Conservation (phyloP, 2,888 invertebrate species). For the Thereva unica region DNA sequence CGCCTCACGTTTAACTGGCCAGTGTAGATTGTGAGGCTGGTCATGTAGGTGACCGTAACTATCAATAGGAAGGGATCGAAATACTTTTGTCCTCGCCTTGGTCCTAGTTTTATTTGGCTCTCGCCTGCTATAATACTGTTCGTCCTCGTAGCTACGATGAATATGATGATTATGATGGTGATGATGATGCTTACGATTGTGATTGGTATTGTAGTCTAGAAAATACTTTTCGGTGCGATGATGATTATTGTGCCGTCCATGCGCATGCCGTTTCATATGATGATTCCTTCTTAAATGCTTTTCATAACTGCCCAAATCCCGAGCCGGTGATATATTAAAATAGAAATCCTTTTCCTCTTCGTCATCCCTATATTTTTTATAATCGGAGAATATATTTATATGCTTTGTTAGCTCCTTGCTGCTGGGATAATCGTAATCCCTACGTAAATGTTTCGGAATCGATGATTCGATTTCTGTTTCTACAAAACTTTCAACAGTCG, state of each 20-base stretch:
- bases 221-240: background rate
- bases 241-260: conserved; percentile 18
- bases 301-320: background rate
- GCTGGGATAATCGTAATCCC: background rate
- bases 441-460: background rate
- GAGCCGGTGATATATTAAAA: background rate
- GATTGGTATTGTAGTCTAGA: conserved; percentile 15
- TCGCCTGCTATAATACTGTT: background rate
- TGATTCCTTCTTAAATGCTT: conserved; percentile 11
- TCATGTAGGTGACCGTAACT: conserved; percentile 39
- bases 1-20: conserved; percentile 80
- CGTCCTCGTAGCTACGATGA: background rate
- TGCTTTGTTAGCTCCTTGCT: background rate
- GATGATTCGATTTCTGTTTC: conserved; percentile 10
- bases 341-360: too few species aligned
- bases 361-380: conserved; percentile 3
- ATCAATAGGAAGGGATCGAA: conserved; percentile 51
- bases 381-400: background rate
- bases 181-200: conserved; percentile 9
- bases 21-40: conserved; percentile 53
- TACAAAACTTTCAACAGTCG: conserved; percentile 7
- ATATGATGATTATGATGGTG: conserved; percentile 18
- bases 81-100: conserved; percentile 44
- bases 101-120: background rate
- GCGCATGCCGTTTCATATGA: conserved; percentile 14